These are phyloP conservation scores for Synergus gifuensis DNA, from an alignment of 2,888 invertebrate species.

Conservation along the genomic window DNA sequence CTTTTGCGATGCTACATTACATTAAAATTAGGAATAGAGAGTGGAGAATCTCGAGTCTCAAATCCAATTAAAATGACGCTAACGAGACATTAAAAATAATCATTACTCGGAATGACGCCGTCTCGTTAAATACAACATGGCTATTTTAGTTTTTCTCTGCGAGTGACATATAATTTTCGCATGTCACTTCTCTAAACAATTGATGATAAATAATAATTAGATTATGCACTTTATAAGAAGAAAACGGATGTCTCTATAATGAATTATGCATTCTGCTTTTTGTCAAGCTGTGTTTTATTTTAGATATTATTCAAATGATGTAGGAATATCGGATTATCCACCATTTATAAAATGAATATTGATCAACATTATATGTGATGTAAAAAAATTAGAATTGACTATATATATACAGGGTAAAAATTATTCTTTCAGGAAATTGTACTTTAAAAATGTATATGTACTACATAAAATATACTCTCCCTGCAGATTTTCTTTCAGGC, in stretches of 20 bases:
- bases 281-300: not conserved
- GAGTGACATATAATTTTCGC: slow-evolving; percentile 16
- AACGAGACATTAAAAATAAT: slow-evolving; percentile 26
- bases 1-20: not conserved
- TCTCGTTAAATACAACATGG: slow-evolving; percentile 3
- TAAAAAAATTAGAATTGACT: not conserved
- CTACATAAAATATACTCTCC: too few relatives aligned
- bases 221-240: slow-evolving; percentile 20
- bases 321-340: not conserved
- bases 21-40: slow-evolving; percentile 12
- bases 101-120: not conserved
- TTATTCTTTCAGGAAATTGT: too few relatives aligned
- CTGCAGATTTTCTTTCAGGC: not conserved
- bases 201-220: slow-evolving; percentile 19
- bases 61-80: slow-evolving; percentile 24
- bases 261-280: not conserved
- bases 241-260: slow-evolving; percentile 13
- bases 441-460: too few relatives aligned
- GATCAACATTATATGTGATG: not conserved
- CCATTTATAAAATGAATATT: not conserved
- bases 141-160: slow-evolving; percentile 4
- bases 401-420: too few relatives aligned
- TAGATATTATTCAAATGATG: not conserved
- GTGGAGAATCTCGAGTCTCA: not conserved
- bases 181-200: slow-evolving; percentile 18